phyloP scores from a whole-genome alignment of 2,888 invertebrate genomes.

The Sarcophaga caerulescens region DNA sequence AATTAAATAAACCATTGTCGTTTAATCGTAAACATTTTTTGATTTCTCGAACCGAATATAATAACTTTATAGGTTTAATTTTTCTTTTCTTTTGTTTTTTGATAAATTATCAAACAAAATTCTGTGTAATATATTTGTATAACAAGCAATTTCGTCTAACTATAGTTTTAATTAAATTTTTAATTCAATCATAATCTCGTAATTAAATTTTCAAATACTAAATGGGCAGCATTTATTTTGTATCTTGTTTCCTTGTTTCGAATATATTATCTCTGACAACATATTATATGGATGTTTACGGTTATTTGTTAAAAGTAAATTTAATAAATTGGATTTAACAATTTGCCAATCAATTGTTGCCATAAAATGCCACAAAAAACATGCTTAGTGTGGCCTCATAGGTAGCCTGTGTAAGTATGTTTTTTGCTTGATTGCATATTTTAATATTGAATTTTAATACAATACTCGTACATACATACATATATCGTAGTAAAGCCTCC shows the following conservation, averaged over 20 bases:
- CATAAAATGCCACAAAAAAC: background rate
- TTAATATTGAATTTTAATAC: constrained; percentile 9
- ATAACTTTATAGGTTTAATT: too few relatives aligned
- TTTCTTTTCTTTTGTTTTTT: too few relatives aligned
- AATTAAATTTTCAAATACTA: constrained; percentile 13
- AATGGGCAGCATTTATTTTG: background rate
- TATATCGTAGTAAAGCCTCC: background rate
- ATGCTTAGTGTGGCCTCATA: background rate
- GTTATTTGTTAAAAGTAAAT: constrained; percentile 10
- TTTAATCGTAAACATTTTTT: too few relatives aligned
- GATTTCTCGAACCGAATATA: too few relatives aligned
- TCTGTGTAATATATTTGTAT: too few relatives aligned
- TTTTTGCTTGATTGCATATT: background rate
- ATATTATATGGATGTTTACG: background rate
- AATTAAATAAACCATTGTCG: too few relatives aligned
- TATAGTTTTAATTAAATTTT: background rate
- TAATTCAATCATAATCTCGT: constrained; percentile 9
- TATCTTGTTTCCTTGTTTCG: background rate
- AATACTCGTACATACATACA: too few relatives aligned
- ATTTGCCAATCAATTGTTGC: constrained; percentile 46
- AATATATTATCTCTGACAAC: background rate
- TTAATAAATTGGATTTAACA: constrained; percentile 45
- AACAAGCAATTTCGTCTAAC: too few relatives aligned
- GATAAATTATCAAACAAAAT: too few relatives aligned
- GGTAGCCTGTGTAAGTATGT: background rate